Evolutionary conservation across 1,140 invertebrate genomes (phyloP), one percentile per base, ranked within the genome.

Genomic region (Eueides isabella): DNA sequence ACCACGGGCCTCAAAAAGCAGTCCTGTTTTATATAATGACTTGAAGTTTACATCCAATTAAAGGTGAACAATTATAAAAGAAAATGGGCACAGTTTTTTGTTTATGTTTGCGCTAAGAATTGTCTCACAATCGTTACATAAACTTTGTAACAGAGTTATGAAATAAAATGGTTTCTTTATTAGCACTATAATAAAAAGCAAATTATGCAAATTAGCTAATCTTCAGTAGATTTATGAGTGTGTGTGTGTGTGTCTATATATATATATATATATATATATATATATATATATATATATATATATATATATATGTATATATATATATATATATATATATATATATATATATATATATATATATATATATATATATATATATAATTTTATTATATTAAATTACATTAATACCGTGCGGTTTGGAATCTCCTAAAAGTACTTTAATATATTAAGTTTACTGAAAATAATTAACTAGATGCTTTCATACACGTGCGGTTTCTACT

Each of bases 151-250:
- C 11, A 23, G 48, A 55, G 19, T 55, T 55, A 55, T 23, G 48
- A 55, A 55, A 55, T 55, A 7, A 12, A 55, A 55, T 55, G 19
- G 9, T n/a, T 6, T 11, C 48, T 55, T 55, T 26, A 55, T 23
- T 26, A 55, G 48, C 48, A 55, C 19, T 19, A 11, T 55, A 55
- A 55, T 55, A 1, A 55, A 55, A 55, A 23, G 19, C n/a, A n/a
- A n/a, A n/a, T 26, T 55, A 55, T 55, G 48, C 48, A 26, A 55
- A 55, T 55, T 23, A 26, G 48, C 9, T 55, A 55, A 55, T 55
- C 48, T 11, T 5, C 48, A 26, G 19, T 26, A 38, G 5, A 38
- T 38, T 9, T 12, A 31, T 31, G 7, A 5, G 7, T 31, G 7
- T 31, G 7, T 31, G 7, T 31, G 7, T 31, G 7, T 31, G 7